A percentile compares a stretch with the other conserved stretches of the same genome.
These are phyloP conservation scores for Centroberyx gerrardi DNA, from an alignment of 2,797 vertebrate species.

Conservation along the genomic window DNA sequence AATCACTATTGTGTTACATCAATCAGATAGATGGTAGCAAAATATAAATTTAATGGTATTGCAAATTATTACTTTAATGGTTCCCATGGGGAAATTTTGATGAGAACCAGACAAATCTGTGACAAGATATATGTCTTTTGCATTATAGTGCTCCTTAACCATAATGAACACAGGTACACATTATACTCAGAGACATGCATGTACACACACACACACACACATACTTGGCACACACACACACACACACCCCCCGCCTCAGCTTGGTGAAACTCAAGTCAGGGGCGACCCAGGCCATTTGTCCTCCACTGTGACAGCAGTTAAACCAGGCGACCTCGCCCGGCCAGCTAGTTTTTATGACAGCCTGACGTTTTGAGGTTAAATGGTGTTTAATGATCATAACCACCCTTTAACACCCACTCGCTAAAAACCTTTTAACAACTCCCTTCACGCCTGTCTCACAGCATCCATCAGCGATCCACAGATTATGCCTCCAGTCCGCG, in stretches of 20 bases:
- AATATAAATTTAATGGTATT: too few relatives aligned
- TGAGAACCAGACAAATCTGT: too few relatives aligned
- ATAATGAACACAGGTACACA: not conserved
- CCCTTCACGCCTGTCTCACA: constrained; percentile 7
- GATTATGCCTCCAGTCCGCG: not conserved
- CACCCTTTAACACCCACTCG: constrained; percentile 30
- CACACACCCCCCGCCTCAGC: not conserved
- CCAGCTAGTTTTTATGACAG: constrained; percentile 24
- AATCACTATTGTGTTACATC: too few relatives aligned
- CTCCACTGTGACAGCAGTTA: constrained; percentile 16
- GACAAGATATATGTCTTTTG: too few relatives aligned
- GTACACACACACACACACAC: not conserved
- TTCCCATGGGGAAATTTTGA: too few relatives aligned
- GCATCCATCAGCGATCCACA: constrained; percentile 17
- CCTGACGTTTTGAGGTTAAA: constrained; percentile 34
- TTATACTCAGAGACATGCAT: not conserved
- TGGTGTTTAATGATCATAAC: constrained; percentile 38
- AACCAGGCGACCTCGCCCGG: not conserved
- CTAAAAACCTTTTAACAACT: constrained; percentile 26
- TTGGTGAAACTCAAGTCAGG: constrained; percentile 9
- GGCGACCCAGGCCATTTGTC: not conserved
- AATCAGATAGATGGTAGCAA: too few relatives aligned
- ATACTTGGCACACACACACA: not conserved
- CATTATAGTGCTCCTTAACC: too few relatives aligned
- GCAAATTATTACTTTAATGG: too few relatives aligned